Base-by-base conservation (phyloP, 2,797 vertebrate species). In the Cynodonichthys magdalenae region DNA sequence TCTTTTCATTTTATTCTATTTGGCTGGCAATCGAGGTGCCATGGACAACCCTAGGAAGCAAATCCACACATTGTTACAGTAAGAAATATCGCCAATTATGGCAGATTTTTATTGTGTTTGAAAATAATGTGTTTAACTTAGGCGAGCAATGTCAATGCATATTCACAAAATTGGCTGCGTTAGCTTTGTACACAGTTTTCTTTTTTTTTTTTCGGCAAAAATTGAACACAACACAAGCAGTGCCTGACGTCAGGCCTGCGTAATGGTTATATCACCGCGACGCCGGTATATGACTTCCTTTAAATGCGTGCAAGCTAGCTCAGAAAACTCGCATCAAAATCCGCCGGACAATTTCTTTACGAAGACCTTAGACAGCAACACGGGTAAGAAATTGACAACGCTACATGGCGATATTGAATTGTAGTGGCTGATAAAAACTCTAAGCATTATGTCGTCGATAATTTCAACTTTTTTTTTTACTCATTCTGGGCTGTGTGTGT, bases 221-320 rank as follows among this genome's bases (percentile, higher is more conserved):
- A 0, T 0, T 55, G 60, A 88, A 83, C 46, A 6, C 44, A 46
- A 0, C 47, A 61, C 20, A 3, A 0, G 0, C 9, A 5, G 0
- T n/a, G 3, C 11, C 6, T 63, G 20, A 87, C 77, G 69, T 86
- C 27, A 77, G 2, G 9, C 0, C 1, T 54, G 3, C 75, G 44
- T 52, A 5, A 0, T 0, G 0, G 60, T 85, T 75, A 73, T 58
- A 62, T 5, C 53, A 59, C 69, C 71, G 72, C 57, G 14, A 0
- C 9, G 15, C 67, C 60, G 79, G 72, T 8, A 42, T 6, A 0
- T 1, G 17, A 64, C 77, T 87, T 85, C 75, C 73, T 63, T 0
- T 8, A 0, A 18, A 3, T 20, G 51, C 55, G 24, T 0, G 10
- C 24, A 5, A 44, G 6, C 20, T 39, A 4, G 0, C 7, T 41